These are phyloP conservation scores for Drosophila kokeensis DNA, from an alignment of 2,888 invertebrate genomes.

Conservation along the genomic window DNA sequence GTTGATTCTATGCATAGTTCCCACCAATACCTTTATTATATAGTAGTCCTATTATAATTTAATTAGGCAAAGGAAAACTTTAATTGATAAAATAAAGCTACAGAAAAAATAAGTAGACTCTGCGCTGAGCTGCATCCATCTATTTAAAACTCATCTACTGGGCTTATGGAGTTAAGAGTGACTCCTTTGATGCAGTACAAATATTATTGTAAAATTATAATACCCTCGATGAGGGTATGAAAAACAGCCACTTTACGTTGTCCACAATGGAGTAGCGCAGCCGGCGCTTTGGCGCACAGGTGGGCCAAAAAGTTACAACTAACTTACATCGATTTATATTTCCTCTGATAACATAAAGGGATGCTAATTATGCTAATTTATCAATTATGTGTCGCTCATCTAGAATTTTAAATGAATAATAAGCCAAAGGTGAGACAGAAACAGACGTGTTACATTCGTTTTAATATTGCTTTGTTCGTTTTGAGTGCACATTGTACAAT, in stretches of 20 bases:
- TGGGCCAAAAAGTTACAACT: conserved; percentile 17
- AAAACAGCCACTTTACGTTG: conserved; percentile 35
- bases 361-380: background rate
- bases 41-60: background rate
- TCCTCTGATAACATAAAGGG: background rate
- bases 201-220: background rate
- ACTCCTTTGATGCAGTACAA: background rate
- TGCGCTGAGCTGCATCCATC: background rate
- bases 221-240: conserved; percentile 6
- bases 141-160: background rate
- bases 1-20: background rate
- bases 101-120: background rate
- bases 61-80: background rate
- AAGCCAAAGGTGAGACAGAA: background rate
- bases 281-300: conserved; percentile 32
- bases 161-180: background rate
- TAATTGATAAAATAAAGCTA: background rate
- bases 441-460: background rate
- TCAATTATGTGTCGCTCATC: background rate
- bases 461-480: background rate
- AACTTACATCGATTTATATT: background rate
- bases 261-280: conserved; percentile 36
- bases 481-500: background rate
- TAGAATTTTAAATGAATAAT: background rate
- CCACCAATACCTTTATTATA: background rate